Conservation (phyloP, 2,113 vertebrate species). For the Oreotrochilus melanogaster region DNA sequence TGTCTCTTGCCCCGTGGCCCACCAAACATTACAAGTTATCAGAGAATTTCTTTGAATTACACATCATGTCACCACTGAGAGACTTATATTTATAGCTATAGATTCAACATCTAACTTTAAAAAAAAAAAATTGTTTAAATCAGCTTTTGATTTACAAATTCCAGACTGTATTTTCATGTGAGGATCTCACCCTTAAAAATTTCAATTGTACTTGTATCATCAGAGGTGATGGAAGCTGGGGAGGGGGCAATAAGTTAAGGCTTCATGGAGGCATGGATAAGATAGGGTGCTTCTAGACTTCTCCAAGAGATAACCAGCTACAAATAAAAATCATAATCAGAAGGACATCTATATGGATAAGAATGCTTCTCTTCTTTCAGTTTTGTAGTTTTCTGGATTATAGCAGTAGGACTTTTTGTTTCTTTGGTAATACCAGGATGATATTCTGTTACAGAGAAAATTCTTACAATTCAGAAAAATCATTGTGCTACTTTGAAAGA, state of each 20-base stretch:
- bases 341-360: background rate
- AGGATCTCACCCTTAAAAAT: background rate
- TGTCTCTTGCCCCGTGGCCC: background rate
- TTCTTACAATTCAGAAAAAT: background rate
- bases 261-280: background rate
- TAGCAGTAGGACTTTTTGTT: background rate
- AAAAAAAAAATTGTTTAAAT: background rate
- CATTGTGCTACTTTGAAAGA: background rate
- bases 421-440: background rate
- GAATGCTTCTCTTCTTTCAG: background rate
- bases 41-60: background rate
- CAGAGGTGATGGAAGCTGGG: background rate
- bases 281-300: background rate
- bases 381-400: background rate
- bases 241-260: background rate
- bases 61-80: background rate
- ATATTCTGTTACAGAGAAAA: slow-evolving; percentile 14
- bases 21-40: background rate
- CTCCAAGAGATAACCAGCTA: background rate
- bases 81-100: background rate
- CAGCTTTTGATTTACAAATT: background rate
- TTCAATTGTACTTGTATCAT: background rate
- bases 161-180: background rate
- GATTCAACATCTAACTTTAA: background rate
- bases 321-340: background rate